Conservation (phyloP, 2,797 vertebrate genomes). For the Podarcis siculus region DNA sequence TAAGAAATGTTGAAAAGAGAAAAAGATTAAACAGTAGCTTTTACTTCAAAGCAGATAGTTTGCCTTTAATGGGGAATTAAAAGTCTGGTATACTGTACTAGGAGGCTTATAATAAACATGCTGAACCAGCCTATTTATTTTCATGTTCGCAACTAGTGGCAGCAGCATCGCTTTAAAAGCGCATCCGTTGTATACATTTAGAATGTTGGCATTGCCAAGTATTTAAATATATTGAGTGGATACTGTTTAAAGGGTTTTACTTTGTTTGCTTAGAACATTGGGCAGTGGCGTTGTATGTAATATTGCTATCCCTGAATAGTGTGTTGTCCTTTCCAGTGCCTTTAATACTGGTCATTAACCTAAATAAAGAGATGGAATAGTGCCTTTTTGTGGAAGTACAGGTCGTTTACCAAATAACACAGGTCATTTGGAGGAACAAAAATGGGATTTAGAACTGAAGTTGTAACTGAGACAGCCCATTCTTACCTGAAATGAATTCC, state of each 20-base stretch:
- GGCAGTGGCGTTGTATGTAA: background rate
- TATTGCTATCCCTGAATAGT: constrained; percentile 8
- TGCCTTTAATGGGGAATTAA: background rate
- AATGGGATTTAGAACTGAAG: constrained; percentile 22
- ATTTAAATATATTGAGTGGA: constrained; percentile 11
- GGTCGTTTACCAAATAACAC: background rate
- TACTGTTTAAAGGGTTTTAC: background rate
- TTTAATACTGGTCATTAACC: too few relatives aligned
- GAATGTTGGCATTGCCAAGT: background rate
- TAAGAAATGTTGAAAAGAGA: constrained; percentile 16
- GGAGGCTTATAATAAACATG: background rate
- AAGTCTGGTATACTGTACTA: background rate
- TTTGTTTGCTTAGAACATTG: background rate
- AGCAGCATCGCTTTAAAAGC: background rate
- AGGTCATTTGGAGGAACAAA: constrained; percentile 1
- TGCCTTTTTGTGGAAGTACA: background rate
- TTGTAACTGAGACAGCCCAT: background rate
- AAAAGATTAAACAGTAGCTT: background rate
- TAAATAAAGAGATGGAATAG: too few relatives aligned
- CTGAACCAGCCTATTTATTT: background rate
- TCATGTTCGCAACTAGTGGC: background rate
- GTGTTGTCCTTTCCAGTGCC: background rate
- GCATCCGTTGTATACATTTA: background rate
- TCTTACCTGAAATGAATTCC: background rate
- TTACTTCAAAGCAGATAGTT: constrained; percentile 3